phyloP scores from a whole-genome alignment of 2,113 vertebrate genomes.

The Onychostruthus taczanowskii region DNA sequence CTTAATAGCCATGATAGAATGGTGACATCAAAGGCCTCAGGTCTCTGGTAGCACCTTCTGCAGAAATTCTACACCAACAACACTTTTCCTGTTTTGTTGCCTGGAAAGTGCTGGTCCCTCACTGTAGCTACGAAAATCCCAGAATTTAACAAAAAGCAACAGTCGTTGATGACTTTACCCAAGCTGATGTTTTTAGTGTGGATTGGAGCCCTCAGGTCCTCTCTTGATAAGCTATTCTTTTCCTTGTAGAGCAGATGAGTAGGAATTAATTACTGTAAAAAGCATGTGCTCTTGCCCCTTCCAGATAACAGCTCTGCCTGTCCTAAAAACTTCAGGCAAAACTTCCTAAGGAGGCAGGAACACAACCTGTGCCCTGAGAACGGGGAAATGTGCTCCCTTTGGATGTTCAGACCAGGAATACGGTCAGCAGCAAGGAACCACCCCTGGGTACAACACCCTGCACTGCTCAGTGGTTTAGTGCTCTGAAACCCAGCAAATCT shows the following conservation, averaged over 20 bases:
- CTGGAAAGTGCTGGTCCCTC: neutral
- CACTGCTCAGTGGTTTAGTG: neutral
- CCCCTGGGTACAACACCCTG: fast-evolving
- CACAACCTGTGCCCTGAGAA: fast-evolving
- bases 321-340: neutral
- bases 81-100: neutral
- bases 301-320: neutral
- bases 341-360: neutral
- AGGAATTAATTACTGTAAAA: neutral
- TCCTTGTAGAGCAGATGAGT: neutral
- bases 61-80: neutral
- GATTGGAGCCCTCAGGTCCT: fast-evolving
- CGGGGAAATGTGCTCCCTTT: fast-evolving
- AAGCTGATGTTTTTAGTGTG: fast-evolving
- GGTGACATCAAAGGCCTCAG: neutral
- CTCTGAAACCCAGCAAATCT: neutral
- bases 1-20: neutral
- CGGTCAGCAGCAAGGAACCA: neutral
- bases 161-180: fast-evolving
- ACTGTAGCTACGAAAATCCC: neutral
- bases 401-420: neutral
- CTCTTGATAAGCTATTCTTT: neutral
- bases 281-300: neutral
- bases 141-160: neutral
- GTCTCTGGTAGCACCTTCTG: neutral